These are phyloP conservation scores for Simalia tracyae DNA, from an alignment of 2,797 vertebrate species.

Conservation along the genomic window DNA sequence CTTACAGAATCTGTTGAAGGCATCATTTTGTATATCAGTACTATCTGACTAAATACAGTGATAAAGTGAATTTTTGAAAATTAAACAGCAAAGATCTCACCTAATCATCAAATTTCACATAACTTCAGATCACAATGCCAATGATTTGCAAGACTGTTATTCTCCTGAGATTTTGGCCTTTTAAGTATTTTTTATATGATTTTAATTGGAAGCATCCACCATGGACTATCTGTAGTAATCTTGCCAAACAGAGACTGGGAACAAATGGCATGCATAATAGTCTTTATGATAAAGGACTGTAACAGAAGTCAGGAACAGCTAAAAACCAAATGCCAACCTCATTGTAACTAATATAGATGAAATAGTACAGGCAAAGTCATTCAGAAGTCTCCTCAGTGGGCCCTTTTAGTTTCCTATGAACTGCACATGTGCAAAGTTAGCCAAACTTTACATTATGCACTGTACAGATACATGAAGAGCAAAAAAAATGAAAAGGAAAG, in stretches of 20 bases:
- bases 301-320: slow-evolving; percentile 28
- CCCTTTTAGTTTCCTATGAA: slow-evolving; percentile 11
- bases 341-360: slow-evolving; percentile 38
- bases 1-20: background rate
- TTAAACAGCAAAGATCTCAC: too few species aligned
- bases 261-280: background rate
- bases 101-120: too few species aligned
- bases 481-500: background rate
- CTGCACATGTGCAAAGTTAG: slow-evolving; percentile 41
- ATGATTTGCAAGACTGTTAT: background rate
- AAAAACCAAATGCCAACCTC: slow-evolving; percentile 42
- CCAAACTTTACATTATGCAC: slow-evolving; percentile 53
- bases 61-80: too few species aligned
- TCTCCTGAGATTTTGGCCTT: background rate
- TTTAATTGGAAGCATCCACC: background rate
- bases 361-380: slow-evolving; percentile 39
- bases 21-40: background rate
- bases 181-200: background rate
- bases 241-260: background rate
- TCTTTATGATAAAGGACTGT: background rate
- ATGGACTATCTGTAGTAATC: background rate
- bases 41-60: too few species aligned
- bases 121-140: too few species aligned
- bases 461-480: background rate
- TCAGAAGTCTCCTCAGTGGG: slow-evolving; percentile 50